Percentiles rank a stretch among this genome's conserved stretches.
These are phyloP conservation scores for Capitulum mitella DNA, from an alignment of 2,888 invertebrate genomes.

Conservation along the genomic window DNA sequence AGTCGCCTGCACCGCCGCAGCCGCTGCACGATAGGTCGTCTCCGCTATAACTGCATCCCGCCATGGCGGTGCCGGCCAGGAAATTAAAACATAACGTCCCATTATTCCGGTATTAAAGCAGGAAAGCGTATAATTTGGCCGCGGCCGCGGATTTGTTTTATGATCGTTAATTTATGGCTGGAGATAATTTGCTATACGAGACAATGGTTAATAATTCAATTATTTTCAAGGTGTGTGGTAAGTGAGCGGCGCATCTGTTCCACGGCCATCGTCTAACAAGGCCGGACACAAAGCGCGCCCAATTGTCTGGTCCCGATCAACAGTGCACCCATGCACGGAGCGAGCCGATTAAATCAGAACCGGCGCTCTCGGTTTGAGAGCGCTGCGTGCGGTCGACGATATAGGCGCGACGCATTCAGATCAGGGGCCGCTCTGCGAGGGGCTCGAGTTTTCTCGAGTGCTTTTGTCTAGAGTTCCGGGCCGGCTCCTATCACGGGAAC, in stretches of 20 bases:
- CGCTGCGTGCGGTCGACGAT: too few relatives aligned
- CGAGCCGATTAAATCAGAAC: too few relatives aligned
- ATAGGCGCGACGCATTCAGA: too few relatives aligned
- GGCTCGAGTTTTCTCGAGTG: too few relatives aligned
- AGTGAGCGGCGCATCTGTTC: not conserved
- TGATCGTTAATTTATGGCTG: not conserved
- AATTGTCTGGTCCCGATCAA: too few relatives aligned
- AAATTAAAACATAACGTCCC: slow-evolving; percentile 50
- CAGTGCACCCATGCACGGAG: too few relatives aligned
- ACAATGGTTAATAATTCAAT: slow-evolving; percentile 16
- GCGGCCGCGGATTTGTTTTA: slow-evolving; percentile 10
- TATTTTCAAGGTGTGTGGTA: slow-evolving; percentile 6
- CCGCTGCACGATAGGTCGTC: not conserved
- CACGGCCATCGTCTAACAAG: not conserved
- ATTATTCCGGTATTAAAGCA: not conserved
- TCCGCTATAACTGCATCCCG: slow-evolving; percentile 49
- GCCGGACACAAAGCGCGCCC: too few relatives aligned
- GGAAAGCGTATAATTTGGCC: not conserved
- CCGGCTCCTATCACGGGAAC: too few relatives aligned
- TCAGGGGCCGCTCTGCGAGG: too few relatives aligned
- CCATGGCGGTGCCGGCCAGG: slow-evolving; percentile 80
- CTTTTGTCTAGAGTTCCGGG: too few relatives aligned
- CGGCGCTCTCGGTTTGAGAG: too few relatives aligned
- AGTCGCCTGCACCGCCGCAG: not conserved
- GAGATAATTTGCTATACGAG: slow-evolving; percentile 2